Evolutionary conservation across 2,888 invertebrate species (phyloP), one percentile per base, ranked within the genome.

Genomic region (Acrobasis consociella): DNA sequence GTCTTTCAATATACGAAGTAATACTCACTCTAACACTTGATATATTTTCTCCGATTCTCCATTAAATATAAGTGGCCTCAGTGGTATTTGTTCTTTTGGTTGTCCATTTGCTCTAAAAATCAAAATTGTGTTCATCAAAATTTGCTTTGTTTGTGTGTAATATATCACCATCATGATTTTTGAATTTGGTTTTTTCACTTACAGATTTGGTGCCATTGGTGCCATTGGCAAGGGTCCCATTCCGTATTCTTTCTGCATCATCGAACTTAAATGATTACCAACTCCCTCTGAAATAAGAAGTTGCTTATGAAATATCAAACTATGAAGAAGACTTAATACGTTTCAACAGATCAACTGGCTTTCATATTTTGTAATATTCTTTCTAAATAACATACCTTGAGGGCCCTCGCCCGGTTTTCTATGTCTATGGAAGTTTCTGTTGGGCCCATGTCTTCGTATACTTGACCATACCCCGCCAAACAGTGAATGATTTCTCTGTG

Each of bases 381-480:
- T 31, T n/a, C 15, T 17, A 42, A 39, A 42, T 17, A 22, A 11
- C 17, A 66, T 78, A 91, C 90, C 91, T 79, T 81, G 67, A 39
- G 84, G 81, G 17, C 75, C 69, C 42, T 91, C 91, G 0, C 83
- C 86, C 39, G 78, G 87, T 72, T 89, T 89, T 58, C 87, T 74
- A 68, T 82, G 85, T 68, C 84, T 85, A 38, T 88, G 81, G 64
- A 90, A 86, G 66, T 89, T 78, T 68, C 85, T 83, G 68, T 91
- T 91, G 9, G 93, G 93, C 7, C 94, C 94, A 74, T 96, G 96
- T 66, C 97, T 94, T 78, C 97, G 94, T 93, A 98, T 97, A 67
- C 98, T 97, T 9, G 98, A 97, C 98, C 98, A 98, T 39, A 99
- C 98, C 77, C 97, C 98, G 62, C 99, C 99, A 81, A 99, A 99